phyloP scores from a whole-genome alignment of 2,888 invertebrate species.

The Eupithecia vulgata region DNA sequence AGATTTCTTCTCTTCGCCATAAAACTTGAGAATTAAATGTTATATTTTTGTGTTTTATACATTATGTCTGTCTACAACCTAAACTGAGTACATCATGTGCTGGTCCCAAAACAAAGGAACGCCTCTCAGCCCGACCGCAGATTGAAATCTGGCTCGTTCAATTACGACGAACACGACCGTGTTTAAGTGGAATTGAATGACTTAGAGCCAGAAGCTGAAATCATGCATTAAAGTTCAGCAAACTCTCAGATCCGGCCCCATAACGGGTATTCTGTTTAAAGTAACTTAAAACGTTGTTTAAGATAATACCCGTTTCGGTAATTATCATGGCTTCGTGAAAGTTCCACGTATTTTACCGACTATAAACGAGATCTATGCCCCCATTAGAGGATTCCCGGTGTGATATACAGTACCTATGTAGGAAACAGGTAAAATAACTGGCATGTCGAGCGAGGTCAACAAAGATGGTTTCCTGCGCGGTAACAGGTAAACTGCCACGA shows the following conservation, averaged over 20 bases:
- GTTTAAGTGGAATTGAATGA: slow-evolving; percentile 47
- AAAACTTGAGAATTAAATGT: not conserved
- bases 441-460: not conserved
- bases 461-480: not conserved
- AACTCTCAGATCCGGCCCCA: not conserved
- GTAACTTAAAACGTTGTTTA: not conserved
- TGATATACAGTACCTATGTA: slow-evolving; percentile 7
- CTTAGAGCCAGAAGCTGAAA: slow-evolving; percentile 31
- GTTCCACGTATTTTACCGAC: not conserved
- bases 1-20: not conserved
- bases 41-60: not conserved
- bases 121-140: slow-evolving; percentile 36
- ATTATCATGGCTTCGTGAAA: not conserved
- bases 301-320: not conserved
- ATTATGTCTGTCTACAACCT: not conserved
- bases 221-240: slow-evolving; percentile 13
- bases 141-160: slow-evolving; percentile 58
- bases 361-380: slow-evolving; percentile 1
- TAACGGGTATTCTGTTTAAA: not conserved
- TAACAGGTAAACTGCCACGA: not conserved
- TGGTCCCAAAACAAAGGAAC: slow-evolving; percentile 32
- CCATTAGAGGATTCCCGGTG: slow-evolving; percentile 3
- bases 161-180: slow-evolving; percentile 57
- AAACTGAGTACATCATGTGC: slow-evolving; percentile 6
- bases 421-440: not conserved